These are phyloP conservation scores for Catocala nupta DNA, from an alignment of 2,888 invertebrate species.

Conservation along the genomic window DNA sequence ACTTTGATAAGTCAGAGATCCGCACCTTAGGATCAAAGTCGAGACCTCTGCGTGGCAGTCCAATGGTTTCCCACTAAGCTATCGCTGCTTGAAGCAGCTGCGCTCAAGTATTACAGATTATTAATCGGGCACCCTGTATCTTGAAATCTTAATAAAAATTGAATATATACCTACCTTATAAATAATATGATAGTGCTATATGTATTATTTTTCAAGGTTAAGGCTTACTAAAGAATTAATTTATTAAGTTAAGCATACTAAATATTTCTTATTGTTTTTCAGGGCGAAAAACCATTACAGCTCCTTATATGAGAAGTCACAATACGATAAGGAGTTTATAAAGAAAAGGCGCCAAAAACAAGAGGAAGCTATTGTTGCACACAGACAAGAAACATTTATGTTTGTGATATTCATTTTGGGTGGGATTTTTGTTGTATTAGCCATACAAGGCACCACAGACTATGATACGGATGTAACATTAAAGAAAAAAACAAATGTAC, in stretches of 20 bases:
- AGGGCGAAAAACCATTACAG: constrained; percentile 87
- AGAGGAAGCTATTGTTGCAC: constrained; percentile 36
- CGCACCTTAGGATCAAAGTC: no score
- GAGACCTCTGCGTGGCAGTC: no score
- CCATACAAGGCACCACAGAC: constrained; percentile 63
- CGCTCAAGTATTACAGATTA: no score
- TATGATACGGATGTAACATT: constrained; percentile 63
- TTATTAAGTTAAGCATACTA: not conserved
- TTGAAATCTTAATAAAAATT: no score
- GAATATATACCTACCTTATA: no score
- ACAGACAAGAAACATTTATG: constrained; percentile 65
- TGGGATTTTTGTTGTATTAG: constrained; percentile 59
- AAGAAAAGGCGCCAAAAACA: constrained; percentile 52
- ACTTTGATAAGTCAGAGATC: no score
- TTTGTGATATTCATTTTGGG: constrained; percentile 60
- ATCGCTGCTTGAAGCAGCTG: no score
- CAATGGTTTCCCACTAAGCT: no score
- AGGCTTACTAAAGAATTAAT: not conserved
- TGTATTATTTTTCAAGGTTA: not conserved
- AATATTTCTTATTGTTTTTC: constrained; percentile 31
- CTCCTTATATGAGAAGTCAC: constrained; percentile 64
- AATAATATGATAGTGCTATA: no score
- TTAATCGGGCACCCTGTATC: no score
- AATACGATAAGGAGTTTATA: constrained; percentile 64
- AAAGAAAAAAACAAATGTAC: constrained; percentile 5